Percentiles rank a stretch among this genome's conserved stretches.
Conservation (phyloP, 2,113 vertebrate species). For the Blennius ocellaris region DNA sequence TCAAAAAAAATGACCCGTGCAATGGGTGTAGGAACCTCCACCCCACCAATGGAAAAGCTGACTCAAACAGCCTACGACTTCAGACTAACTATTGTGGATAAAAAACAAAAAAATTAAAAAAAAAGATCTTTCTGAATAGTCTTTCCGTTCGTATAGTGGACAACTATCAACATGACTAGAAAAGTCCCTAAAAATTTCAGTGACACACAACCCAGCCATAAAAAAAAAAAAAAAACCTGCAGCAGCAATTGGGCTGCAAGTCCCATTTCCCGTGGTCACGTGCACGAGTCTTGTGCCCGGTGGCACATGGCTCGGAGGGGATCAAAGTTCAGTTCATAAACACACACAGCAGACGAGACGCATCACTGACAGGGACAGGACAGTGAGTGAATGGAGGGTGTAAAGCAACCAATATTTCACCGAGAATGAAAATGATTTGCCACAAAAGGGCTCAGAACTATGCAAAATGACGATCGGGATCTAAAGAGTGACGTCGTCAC, state of each 20-base stretch:
- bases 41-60: too few species aligned
- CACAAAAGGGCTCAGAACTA: constrained; percentile 11
- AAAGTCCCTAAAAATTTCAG: constrained; percentile 11
- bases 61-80: too few species aligned
- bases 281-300: constrained; percentile 50
- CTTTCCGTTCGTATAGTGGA: too few species aligned
- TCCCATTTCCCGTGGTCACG: constrained; percentile 65
- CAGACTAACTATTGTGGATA: too few species aligned
- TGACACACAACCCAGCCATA: constrained; percentile 5
- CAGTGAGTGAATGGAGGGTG: neutral
- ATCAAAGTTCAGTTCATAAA: constrained; percentile 60
- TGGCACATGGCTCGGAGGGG: constrained; percentile 29
- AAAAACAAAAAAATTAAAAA: too few species aligned
- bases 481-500: constrained; percentile 37
- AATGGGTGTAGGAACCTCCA: too few species aligned
- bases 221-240: constrained; percentile 39
- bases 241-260: constrained; percentile 33
- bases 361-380: neutral
- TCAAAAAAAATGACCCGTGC: too few species aligned
- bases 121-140: too few species aligned
- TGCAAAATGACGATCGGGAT: constrained; percentile 25
- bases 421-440: constrained; percentile 10
- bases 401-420: constrained; percentile 30
- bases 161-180: too few species aligned
- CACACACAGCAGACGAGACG: constrained; percentile 17